phyloP scores from a whole-genome alignment of 2,113 vertebrate species.

The Bufo gargarizans region DNA sequence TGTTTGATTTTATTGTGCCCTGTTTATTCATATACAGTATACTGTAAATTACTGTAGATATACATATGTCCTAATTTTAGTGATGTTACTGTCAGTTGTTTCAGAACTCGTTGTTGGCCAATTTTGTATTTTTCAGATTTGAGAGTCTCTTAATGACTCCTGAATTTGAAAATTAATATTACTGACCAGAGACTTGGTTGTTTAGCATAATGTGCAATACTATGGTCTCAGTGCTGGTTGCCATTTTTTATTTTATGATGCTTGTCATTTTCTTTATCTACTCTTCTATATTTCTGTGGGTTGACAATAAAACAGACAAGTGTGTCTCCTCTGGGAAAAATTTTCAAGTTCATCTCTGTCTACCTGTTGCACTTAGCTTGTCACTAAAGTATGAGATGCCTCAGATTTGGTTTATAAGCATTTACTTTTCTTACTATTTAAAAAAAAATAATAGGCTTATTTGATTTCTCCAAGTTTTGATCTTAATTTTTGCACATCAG shows the following conservation, averaged over 20 bases:
- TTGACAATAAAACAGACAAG: slow-evolving; percentile 12
- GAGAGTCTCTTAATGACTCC: not conserved
- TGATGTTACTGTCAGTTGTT: no score
- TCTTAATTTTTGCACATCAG: not conserved
- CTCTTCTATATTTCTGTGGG: not conserved
- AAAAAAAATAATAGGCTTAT: not conserved
- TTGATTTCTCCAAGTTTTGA: not conserved
- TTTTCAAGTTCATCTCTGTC: not conserved
- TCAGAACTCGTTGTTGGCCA: not conserved
- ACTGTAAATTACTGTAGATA: no score
- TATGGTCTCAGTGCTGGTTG: not conserved
- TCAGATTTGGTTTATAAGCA: not conserved
- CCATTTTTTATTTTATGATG: not conserved
- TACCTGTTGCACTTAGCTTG: not conserved
- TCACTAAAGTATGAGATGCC: not conserved
- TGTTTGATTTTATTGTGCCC: no score
- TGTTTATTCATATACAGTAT: no score
- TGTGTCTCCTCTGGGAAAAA: slow-evolving; percentile 8
- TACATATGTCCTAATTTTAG: no score
- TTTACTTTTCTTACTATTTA: not conserved
- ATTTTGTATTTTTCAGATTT: not conserved
- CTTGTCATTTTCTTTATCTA: not conserved
- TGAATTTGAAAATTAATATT: not conserved
- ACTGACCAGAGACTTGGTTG: not conserved
- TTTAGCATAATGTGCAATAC: not conserved